Evolutionary conservation across 2,888 invertebrate species (phyloP).

Genomic region (Agrochola lota): DNA sequence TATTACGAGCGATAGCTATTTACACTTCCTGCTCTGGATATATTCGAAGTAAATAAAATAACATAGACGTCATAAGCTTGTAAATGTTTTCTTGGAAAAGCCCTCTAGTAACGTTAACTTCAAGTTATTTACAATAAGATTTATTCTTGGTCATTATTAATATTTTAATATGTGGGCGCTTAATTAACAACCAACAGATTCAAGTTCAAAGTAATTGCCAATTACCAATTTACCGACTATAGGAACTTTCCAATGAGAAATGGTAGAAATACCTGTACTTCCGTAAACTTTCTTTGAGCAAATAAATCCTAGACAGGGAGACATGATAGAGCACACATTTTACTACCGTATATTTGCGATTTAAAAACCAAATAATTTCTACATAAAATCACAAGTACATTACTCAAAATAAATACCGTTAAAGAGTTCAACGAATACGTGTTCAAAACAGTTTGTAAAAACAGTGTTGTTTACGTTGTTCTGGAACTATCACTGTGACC

Average conservation of each 20-base stretch:
- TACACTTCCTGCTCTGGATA: constrained; percentile 48
- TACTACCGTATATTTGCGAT: not conserved
- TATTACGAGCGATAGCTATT: not conserved
- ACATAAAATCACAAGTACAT: not conserved
- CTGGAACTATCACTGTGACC: too few species aligned
- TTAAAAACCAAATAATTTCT: not conserved
- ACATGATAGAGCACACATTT: not conserved
- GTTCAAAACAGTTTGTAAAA: too few species aligned
- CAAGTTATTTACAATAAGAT: not conserved
- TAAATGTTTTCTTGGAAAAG: constrained; percentile 44
- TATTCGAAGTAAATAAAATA: constrained; percentile 41
- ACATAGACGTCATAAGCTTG: constrained; percentile 27
- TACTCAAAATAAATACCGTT: not conserved
- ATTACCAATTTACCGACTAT: not conserved
- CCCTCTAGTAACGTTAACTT: not conserved
- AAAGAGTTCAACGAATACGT: not conserved
- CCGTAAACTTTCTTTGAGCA: constrained; percentile 6
- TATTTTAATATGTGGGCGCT: too few species aligned
- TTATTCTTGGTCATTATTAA: constrained; percentile 20
- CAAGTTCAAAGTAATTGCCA: constrained; percentile 12
- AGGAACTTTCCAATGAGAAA: constrained; percentile 2
- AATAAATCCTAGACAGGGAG: not conserved
- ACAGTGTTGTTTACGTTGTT: not conserved
- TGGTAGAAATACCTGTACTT: not conserved
- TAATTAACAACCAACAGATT: not conserved